Base-by-base conservation (phyloP, 2,797 vertebrate genomes). In the Aselliscus stoliczkanus region DNA sequence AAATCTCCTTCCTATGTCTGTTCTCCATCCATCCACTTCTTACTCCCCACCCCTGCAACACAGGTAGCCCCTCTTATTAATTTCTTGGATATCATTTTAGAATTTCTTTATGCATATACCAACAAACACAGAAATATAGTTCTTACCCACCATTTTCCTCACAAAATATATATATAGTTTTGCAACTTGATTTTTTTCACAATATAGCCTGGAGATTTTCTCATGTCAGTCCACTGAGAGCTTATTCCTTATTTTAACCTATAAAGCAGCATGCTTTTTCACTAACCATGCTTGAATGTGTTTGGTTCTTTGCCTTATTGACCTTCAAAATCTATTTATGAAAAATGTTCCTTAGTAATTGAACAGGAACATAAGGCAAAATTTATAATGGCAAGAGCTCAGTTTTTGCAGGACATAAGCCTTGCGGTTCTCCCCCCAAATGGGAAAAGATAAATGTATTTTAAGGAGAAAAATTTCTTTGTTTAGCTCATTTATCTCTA, bases 331-430 rank as follows among this genome's bases (percentile, higher is more conserved):
- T 70, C 73, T 64, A 80, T 31, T 93, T 85, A 69, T 54, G 83
- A 81, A 83, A 76, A 94, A 60, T 64, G 67, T 39, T 89, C 56
- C 60, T 93, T 73, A 82, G 72, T 81, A 89, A 96, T 23, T 8
- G 39, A 80, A 86, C 44, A 72, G 67, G 84, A 69, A 69, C 56
- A 50, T 31, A 69, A 89, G 79, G 58, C 67, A 84, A 73, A 67
- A 91, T 27, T 76, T 87, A 60, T 20, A 70, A 87, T 9, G 20
- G n/a, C 20, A 84, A 81, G 62, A 54, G 58, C 54, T 83, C 75
- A 42, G 75, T 56, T 75, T 88, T 58, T 44, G 14, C n/a, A 85
- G 88, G 77, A 90, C 84, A 80, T 21, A 47, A 95, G 60, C 20
- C 42, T 81, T 90, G 73, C 47, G 72, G 52, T 50, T 92, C 34